Evolutionary conservation across 2,113 vertebrate species (phyloP).

Genomic region (Marmota flaviventris): DNA sequence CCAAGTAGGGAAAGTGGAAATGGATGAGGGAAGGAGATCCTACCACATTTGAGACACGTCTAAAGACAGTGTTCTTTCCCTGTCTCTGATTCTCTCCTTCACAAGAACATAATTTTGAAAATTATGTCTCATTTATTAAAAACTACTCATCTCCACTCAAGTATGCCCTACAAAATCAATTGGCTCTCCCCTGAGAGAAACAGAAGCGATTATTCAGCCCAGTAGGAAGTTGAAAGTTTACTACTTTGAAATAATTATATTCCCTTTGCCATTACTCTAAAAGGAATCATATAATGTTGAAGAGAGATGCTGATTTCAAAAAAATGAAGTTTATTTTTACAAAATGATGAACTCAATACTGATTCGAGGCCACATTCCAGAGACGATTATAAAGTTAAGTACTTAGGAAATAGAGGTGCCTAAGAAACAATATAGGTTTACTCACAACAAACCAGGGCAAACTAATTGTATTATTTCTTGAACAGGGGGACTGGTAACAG

Average conservation of each 20-base stretch:
- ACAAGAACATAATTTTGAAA: slow-evolving; percentile 12
- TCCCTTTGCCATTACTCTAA: not conserved
- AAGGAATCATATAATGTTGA: not conserved
- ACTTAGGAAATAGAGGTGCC: not conserved
- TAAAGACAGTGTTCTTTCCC: not conserved
- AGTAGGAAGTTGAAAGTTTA: not conserved
- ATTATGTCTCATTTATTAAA: not conserved
- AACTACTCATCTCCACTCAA: not conserved
- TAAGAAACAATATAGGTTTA: not conserved
- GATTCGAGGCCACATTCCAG: not conserved
- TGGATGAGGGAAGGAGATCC: not conserved
- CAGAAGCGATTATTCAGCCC: not conserved
- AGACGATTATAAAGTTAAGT: not conserved
- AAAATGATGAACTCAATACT: not conserved
- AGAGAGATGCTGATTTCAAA: not conserved
- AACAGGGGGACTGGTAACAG: not conserved
- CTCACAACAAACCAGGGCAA: not conserved
- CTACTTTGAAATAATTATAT: not conserved
- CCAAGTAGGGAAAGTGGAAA: slow-evolving; percentile 35
- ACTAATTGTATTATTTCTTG: not conserved
- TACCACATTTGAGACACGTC: not conserved
- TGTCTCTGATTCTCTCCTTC: not conserved
- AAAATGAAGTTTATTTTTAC: not conserved
- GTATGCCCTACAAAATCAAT: not conserved
- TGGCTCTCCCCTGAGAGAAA: not conserved